Base-by-base conservation (phyloP, 2,113 vertebrate genomes). In the Austrofundulus limnaeus region DNA sequence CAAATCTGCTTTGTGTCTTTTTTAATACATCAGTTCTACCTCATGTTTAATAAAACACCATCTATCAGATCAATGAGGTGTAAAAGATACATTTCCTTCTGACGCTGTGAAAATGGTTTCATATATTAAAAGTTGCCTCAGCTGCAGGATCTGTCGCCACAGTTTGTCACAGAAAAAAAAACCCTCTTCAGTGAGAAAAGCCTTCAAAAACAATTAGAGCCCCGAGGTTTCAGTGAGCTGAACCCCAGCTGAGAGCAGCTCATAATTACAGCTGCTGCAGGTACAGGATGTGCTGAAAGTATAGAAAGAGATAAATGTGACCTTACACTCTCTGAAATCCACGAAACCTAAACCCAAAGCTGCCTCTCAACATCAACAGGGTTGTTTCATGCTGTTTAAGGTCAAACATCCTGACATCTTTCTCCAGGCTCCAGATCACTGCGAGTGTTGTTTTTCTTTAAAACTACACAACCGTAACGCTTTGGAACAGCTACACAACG, bases 1-100 rank as follows among this genome's bases (percentile, higher is more conserved):
- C 14, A 50, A 51, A 17, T 2, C n/a, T 11, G 3, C 14, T 50
- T 16, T 52, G 39, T 24, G 46, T 11, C 1, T 46, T 37, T 38
- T 24, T 13, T 21, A 34, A 48, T 38, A 31, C 19, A 39, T 48
- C 10, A 16, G 12, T 25, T 48, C 11, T 20, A 48, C 42, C 21
- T 54, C 50, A 41, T 21, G 43, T 56, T 49, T 23, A 39, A 50
- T 37, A 39, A 17, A 46, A 50, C 60, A 34, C 13, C 52, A 51
- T 65, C 28, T 10, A 9, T 65, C 62, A 49, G 23, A 61, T 39
- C 42, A 73, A 66, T 73, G 62, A 61, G 14, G 48, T 43, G 13
- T 19, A 59, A 16, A 58, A 46, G 15, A 21, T 37, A 67, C 28
- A 49, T 13, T 1, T 21, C 31, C 19, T 4, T 1, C 15, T 21